A percentile compares a stretch with the other conserved stretches of the same genome.
These are phyloP conservation scores for Centroberyx gerrardi DNA, from an alignment of 2,797 vertebrate species.

Conservation along the genomic window DNA sequence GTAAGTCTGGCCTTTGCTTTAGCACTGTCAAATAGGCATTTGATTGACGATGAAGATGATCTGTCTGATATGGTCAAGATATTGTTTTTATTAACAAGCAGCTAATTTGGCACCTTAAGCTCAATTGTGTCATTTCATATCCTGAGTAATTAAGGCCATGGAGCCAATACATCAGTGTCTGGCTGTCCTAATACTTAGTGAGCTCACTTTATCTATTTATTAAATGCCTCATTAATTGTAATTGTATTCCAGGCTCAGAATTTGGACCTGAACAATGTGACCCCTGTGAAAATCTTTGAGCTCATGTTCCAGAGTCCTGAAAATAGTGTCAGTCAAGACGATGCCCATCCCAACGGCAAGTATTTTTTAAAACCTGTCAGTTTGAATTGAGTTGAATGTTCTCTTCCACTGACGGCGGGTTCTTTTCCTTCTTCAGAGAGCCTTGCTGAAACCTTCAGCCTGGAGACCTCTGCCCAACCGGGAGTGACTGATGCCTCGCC, in stretches of 20 bases:
- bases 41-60: conserved; percentile 1
- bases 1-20: conserved; percentile 84
- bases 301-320: conserved; percentile 98
- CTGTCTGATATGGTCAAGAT: not conserved
- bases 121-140: not conserved
- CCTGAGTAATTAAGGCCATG: not conserved
- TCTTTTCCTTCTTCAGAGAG: conserved; percentile 81
- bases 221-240: conserved; percentile 7
- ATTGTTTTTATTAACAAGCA: not conserved
- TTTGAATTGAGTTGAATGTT: not conserved
- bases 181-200: not conserved
- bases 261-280: conserved; percentile 93
- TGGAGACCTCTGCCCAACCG: conserved; percentile 84
- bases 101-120: not conserved
- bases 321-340: conserved; percentile 91
- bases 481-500: conserved; percentile 82
- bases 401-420: conserved; percentile 7
- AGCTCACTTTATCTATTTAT: not conserved
- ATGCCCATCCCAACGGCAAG: conserved; percentile 88
- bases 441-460: conserved; percentile 88
- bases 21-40: conserved; percentile 14
- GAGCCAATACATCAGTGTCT: not conserved
- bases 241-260: conserved; percentile 87
- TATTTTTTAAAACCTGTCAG: conserved; percentile 2
- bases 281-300: conserved; percentile 96